Conservation (phyloP, 2,888 invertebrate species). For the Lithophane leautieri region DNA sequence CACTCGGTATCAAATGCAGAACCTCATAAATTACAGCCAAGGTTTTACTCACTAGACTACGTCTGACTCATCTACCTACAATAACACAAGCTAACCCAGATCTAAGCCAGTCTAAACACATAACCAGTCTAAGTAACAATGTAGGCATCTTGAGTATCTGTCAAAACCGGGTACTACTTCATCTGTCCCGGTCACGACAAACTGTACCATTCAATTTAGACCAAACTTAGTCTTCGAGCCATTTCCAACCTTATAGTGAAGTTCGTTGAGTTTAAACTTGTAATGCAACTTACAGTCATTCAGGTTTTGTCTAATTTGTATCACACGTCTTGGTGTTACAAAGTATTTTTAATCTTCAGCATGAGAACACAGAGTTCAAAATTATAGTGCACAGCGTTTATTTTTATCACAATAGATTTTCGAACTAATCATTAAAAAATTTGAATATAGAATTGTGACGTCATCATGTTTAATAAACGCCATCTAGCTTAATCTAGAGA, state of each 20-base stretch:
- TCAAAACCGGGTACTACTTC: slow-evolving; percentile 34
- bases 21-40: background rate
- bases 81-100: slow-evolving; percentile 32
- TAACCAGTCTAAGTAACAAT: slow-evolving; percentile 49
- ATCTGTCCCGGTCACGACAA: slow-evolving; percentile 52
- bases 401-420: slow-evolving; percentile 29
- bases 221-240: background rate
- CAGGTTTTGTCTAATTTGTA: slow-evolving; percentile 14
- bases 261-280: slow-evolving; percentile 4
- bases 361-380: fast-evolving
- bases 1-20: background rate
- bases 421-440: slow-evolving; percentile 31
- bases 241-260: slow-evolving; percentile 28
- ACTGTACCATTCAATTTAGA: slow-evolving; percentile 38
- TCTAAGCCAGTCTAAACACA: slow-evolving; percentile 18
- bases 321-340: background rate
- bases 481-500: background rate
- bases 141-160: slow-evolving; percentile 30
- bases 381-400: background rate
- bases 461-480: slow-evolving; percentile 35
- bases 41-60: background rate
- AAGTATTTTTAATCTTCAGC: slow-evolving; percentile 1
- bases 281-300: slow-evolving; percentile 2
- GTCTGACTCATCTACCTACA: slow-evolving; percentile 20
- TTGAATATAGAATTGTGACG: slow-evolving; percentile 52